phyloP scores from a whole-genome alignment of 2,888 invertebrate genomes.

The Flabesymbios commensalis region DNA sequence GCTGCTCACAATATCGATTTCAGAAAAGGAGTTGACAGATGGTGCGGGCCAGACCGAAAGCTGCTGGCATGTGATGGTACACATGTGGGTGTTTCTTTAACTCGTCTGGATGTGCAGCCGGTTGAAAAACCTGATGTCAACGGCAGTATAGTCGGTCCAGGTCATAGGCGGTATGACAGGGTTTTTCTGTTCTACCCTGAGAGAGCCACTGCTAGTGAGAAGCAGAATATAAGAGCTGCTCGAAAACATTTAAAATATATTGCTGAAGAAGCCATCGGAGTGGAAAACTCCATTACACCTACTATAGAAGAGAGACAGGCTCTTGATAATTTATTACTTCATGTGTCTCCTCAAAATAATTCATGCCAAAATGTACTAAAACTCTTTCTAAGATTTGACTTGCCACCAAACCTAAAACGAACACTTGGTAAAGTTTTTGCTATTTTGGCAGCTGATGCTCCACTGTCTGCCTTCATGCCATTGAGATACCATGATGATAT shows the following conservation, averaged over 20 bases:
- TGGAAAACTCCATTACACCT: not conserved
- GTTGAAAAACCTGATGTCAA: not conserved
- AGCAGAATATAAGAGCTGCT: not conserved
- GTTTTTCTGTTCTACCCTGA: not conserved
- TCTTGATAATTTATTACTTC: not conserved
- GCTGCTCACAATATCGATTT: not conserved
- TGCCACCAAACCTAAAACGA: not conserved
- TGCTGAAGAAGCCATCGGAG: not conserved
- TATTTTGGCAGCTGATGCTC: not conserved
- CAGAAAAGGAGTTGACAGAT: not conserved
- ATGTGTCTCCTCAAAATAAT: not conserved
- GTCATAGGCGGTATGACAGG: constrained; percentile 1
- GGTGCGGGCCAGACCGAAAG: not conserved
- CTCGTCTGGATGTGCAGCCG: not conserved
- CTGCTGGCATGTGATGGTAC: constrained; percentile 7
- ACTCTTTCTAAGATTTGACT: not conserved
- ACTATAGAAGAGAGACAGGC: not conserved
- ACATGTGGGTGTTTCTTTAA: not conserved
- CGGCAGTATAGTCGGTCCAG: not conserved
- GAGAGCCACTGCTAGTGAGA: too few species aligned
- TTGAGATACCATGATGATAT: not conserved
- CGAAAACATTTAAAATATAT: not conserved
- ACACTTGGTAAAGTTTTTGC: not conserved
- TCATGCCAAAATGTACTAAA: not conserved
- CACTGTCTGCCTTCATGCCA: not conserved